phyloP scores from a whole-genome alignment of 2,113 vertebrate genomes.

The Heptranchias perlo region DNA sequence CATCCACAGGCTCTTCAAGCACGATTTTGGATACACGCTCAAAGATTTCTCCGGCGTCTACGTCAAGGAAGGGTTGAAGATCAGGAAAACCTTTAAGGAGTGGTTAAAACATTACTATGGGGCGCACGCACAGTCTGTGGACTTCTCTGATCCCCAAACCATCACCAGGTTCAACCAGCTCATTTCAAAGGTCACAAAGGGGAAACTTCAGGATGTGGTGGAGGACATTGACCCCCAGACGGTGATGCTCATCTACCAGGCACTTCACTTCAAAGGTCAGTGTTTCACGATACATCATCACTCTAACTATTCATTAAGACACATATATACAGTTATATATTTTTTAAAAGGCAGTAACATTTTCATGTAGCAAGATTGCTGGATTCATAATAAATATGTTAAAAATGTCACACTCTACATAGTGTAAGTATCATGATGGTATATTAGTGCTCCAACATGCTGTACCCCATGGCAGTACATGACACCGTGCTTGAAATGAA shows the following conservation, averaged over 20 bases:
- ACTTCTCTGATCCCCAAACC: not conserved
- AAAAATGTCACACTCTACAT: not conserved
- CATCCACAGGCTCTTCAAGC: constrained; percentile 20
- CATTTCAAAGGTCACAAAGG: not conserved
- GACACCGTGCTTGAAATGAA: not conserved
- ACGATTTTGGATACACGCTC: not conserved
- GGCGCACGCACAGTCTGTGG: not conserved
- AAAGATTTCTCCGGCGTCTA: constrained; percentile 21
- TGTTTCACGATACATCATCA: not conserved
- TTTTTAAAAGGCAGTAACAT: not conserved
- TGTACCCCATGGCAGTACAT: not conserved
- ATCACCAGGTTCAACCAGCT: constrained; percentile 15
- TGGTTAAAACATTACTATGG: not conserved
- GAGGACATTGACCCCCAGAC: constrained; percentile 9
- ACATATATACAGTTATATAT: not conserved
- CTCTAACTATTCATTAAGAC: not conserved
- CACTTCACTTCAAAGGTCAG: constrained; percentile 34
- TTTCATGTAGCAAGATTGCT: not conserved
- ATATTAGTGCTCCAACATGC: not conserved
- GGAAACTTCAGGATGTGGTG: constrained; percentile 11
- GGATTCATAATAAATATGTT: not conserved
- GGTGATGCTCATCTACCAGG: constrained; percentile 8
- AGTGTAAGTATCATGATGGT: not conserved
- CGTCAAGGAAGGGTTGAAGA: not conserved
- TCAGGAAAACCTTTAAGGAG: not conserved